Conservation (phyloP, 2,113 vertebrate species). For the Andinoacara biseriatus region DNA sequence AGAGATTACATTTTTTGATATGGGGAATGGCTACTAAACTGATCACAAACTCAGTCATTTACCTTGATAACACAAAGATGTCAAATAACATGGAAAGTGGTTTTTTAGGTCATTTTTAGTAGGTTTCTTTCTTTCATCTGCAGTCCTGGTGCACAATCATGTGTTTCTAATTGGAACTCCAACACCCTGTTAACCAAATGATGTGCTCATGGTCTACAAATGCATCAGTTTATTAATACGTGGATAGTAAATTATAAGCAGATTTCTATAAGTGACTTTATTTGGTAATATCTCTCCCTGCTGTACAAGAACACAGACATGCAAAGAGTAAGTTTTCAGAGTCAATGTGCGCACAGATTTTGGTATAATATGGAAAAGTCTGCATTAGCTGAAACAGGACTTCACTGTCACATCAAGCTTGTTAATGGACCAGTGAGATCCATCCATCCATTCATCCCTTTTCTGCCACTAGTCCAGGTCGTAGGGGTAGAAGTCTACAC, state of each 20-base stretch:
- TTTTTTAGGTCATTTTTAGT: background rate
- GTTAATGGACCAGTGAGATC: background rate
- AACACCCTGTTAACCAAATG: background rate
- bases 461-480: background rate
- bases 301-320: background rate
- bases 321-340: background rate
- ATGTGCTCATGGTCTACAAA: background rate
- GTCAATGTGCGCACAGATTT: background rate
- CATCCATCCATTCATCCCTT: background rate
- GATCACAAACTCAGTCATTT: background rate
- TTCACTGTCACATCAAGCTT: background rate
- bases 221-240: background rate
- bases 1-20: conserved; percentile 38
- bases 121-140: background rate
- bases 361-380: background rate
- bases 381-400: background rate
- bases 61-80: background rate
- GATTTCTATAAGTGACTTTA: background rate
- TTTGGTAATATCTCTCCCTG: background rate
- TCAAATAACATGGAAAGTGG: background rate
- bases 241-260: background rate
- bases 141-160: background rate
- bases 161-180: background rate
- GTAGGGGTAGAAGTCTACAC: background rate
- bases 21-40: conserved; percentile 31